These are phyloP conservation scores for Proterorhinus semilunaris DNA, from an alignment of 2,113 vertebrate species.

Conservation along the genomic window DNA sequence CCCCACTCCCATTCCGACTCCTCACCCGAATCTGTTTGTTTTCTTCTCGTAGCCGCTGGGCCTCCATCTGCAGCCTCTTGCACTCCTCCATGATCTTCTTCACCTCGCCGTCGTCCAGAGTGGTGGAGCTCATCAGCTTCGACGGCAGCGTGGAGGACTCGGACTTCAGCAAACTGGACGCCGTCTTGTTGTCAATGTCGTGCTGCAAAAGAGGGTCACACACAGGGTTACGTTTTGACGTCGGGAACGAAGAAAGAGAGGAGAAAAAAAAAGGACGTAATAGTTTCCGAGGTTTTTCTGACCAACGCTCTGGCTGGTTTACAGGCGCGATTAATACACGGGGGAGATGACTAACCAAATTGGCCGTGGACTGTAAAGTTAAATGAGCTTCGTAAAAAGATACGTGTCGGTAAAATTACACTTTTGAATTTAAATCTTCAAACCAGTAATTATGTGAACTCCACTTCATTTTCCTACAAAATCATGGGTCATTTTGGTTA, in stretches of 20 bases:
- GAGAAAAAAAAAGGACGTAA: slow-evolving; percentile 19
- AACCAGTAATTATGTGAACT: neutral
- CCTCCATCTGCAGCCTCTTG: slow-evolving; percentile 92
- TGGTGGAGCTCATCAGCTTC: slow-evolving; percentile 88
- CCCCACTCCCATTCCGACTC: neutral
- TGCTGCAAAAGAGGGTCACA: slow-evolving; percentile 78
- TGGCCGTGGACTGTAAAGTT: neutral
- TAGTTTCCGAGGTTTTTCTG: slow-evolving; percentile 33
- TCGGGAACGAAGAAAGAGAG: neutral
- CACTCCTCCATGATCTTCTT: slow-evolving; percentile 97
- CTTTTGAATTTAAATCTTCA: neutral
- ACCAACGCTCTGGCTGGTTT: slow-evolving; percentile 16
- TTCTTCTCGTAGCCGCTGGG: slow-evolving; percentile 97
- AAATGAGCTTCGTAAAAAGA: neutral
- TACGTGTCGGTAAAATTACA: neutral
- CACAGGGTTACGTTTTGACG: slow-evolving; percentile 21
- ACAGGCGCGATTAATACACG: slow-evolving; percentile 3
- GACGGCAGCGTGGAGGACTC: slow-evolving; percentile 84
- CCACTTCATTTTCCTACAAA: too few species aligned
- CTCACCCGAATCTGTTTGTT: slow-evolving; percentile 94
- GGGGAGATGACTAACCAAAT: slow-evolving; percentile 4
- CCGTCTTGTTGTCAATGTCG: slow-evolving; percentile 94
- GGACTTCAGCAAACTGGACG: slow-evolving; percentile 90
- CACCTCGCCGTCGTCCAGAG: slow-evolving; percentile 89
- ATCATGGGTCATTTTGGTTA: too few species aligned